Evolutionary conservation across 2,113 vertebrate species (phyloP).

Genomic region (Turdus rufiventris): DNA sequence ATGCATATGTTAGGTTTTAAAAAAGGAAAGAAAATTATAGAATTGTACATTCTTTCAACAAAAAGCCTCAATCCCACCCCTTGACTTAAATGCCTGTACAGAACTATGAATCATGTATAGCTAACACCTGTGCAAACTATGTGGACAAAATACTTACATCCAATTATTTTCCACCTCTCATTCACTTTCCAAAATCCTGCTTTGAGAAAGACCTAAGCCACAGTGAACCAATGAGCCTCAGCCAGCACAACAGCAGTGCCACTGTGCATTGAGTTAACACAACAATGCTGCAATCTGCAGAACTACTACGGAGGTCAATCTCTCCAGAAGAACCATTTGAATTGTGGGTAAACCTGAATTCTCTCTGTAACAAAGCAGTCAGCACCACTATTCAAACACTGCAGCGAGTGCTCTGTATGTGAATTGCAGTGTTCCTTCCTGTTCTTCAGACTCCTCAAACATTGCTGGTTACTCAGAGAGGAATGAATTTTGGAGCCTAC

Average conservation of each 20-base stretch:
- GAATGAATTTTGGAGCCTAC: not conserved
- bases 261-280: not conserved
- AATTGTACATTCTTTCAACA: not conserved
- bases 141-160: not conserved
- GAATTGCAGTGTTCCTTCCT: not conserved
- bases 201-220: not conserved
- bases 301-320: not conserved
- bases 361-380: not conserved
- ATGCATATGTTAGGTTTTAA: not conserved
- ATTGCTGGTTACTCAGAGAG: not conserved
- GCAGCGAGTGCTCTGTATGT: rapidly evolving
- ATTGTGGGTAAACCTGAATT: not conserved
- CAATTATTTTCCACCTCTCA: not conserved
- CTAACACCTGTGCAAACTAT: not conserved
- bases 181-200: not conserved
- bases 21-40: not conserved
- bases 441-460: not conserved
- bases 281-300: not conserved
- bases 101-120: not conserved
- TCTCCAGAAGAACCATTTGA: not conserved
- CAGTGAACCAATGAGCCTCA: not conserved
- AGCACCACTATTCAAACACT: not conserved
- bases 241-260: not conserved
- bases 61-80: not conserved
- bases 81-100: not conserved